Evolutionary conservation across 1,140 invertebrate genomes (phyloP), one percentile per base, ranked within the genome.

Genomic region (Charaxes varanes): DNA sequence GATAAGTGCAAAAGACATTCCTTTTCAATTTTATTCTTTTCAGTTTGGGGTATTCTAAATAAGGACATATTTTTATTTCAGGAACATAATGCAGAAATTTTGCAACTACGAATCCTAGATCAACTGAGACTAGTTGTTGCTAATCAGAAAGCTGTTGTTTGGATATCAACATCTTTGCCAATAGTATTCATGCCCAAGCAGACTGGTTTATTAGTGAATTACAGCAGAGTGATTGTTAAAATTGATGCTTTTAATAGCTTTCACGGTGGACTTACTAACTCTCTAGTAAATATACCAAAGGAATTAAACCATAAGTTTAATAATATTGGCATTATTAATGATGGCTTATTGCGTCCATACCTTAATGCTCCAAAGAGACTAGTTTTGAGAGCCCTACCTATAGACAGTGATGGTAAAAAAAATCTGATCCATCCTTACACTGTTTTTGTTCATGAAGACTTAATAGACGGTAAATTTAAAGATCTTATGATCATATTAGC

Each of bases 61-160:
- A 19, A 21, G 13, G 21, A 5, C 11, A 11, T 17, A 36, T 23
- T 72, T 19, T 10, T 34, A 52, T 72, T 80, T 37, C 56, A 88
- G 87, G 87, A 87, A 69, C 60, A 85, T 35, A 85, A 87, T 62
- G 74, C 76, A 30, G 76, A 85, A 50, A 70, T 80, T 44, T 61
- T 88, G 27, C 86, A 88, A 56, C 62, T 80, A 16, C 71, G 80
- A 41, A 71, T 88, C 43, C 58, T 88, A 45, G 82, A 87, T 56
- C 87, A 88, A 66, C 55, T 88, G 13, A 74, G 84, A 43, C 48
- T 88, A 13, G 79, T 88, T 1, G 74, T 77, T 18, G 66, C 70
- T 6, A 73, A 85, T 42, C 86, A 88, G 54, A 86, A 86, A 37
- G 62, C 87, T 23, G 60, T 87, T 11, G 85, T 88, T 10, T 88